These are phyloP conservation scores for Eugnorisma glareosa DNA, from an alignment of 2,888 invertebrate genomes.

Conservation along the genomic window DNA sequence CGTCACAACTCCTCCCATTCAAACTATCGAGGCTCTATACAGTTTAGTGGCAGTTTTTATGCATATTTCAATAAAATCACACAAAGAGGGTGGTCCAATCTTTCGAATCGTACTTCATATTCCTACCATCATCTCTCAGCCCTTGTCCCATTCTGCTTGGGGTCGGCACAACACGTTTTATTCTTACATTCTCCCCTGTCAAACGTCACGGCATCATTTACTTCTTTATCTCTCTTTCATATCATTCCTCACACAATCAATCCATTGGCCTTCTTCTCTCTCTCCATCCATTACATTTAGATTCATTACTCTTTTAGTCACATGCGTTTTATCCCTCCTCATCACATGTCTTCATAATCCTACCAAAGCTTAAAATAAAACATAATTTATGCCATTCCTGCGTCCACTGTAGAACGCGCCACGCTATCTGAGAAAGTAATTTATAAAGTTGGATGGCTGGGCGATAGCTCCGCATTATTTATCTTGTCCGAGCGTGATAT, in stretches of 20 bases:
- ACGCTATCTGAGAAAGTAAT: conserved; percentile 86
- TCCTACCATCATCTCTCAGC: background rate
- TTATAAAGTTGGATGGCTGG: conserved; percentile 85
- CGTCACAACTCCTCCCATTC: background rate
- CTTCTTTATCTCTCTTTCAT: too few relatives aligned
- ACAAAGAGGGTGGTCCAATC: background rate
- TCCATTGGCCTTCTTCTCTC: too few relatives aligned
- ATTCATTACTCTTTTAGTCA: too few relatives aligned
- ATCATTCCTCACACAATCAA: too few relatives aligned
- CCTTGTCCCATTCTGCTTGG: background rate
- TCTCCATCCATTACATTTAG: too few relatives aligned
- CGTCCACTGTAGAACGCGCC: conserved; percentile 70
- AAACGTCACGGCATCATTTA: too few relatives aligned
- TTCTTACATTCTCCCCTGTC: too few relatives aligned
- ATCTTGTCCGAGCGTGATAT: conserved; percentile 73
- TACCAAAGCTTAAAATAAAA: background rate
- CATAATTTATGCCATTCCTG: conserved; percentile 54
- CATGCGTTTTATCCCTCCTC: too few relatives aligned
- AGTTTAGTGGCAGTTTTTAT: background rate
- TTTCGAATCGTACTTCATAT: background rate
- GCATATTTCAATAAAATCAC: background rate
- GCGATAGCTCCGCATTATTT: conserved; percentile 82
- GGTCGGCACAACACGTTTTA: too few relatives aligned
- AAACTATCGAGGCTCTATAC: background rate
- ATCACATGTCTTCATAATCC: background rate